Evolutionary conservation across 1,140 invertebrate genomes (phyloP), one percentile per base, ranked within the genome.

Genomic region (Orchesella cincta): DNA sequence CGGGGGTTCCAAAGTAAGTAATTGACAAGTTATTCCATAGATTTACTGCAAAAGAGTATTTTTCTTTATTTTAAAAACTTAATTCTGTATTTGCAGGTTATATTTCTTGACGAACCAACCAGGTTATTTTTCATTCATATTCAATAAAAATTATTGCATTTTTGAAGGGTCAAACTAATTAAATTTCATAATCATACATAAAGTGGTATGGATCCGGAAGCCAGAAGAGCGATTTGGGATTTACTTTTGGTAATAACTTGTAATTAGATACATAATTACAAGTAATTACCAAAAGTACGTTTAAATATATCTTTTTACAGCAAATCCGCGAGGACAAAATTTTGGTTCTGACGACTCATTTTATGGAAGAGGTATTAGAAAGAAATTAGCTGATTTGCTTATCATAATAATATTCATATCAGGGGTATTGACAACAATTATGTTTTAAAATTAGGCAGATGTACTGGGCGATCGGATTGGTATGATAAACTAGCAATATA

Each of bases 301-400:
- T 57, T n/a, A n/a, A n/a, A n/a, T n/a, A n/a, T n/a, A 26, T 57
- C 39, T 57, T 12, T 57, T 57, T 23, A 8, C 23, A 57, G 54
- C 54, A 23, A 8, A 12, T 57, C 34, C 67, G 86, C 80, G 82
- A 85, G 84, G 85, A 84, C 28, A 83, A 88, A 26, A 89, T 88
- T 2, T 89, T 90, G 64, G 84, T 90, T 23, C 82, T 90, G 31
- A 88, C 88, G 0, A 90, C 89, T 28, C 89, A 90, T 82, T 88
- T 89, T 80, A 89, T 90, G 89, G 89, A 76, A 67, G 89, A 90
- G 84, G 54, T 57, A 46, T 20, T 8, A 20, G 8, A 46, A 46
- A 46, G 39, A n/a, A n/a, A n/a, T n/a, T 46, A 12, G 39, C 39
- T 20, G 20, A 8, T 46, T 46, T 46, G 39, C 8, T 46, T 46